phyloP scores from a whole-genome alignment of 2,113 vertebrate genomes.

The Eudyptes chrysolophus region DNA sequence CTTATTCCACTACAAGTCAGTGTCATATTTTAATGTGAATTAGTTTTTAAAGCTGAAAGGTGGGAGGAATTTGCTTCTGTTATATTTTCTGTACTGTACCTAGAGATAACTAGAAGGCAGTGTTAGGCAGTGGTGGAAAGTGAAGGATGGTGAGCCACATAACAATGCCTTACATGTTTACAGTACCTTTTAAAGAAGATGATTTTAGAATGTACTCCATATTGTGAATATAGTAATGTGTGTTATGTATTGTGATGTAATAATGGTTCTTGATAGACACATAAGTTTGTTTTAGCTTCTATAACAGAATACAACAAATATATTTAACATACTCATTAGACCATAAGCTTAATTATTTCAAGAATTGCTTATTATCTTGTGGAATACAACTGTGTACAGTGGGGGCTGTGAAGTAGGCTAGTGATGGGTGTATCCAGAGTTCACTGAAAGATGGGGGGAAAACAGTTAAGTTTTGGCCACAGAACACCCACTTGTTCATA shows the following conservation, averaged over 20 bases:
- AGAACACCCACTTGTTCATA: not conserved
- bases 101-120: not conserved
- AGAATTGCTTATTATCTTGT: not conserved
- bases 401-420: not conserved
- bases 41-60: slow-evolving; percentile 6
- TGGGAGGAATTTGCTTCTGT: not conserved
- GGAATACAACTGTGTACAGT: not conserved
- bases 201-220: not conserved
- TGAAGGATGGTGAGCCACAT: not conserved
- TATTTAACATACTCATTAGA: not conserved
- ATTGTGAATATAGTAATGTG: not conserved
- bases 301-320: not conserved
- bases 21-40: not conserved
- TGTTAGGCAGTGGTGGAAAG: not conserved
- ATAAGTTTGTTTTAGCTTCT: not conserved
- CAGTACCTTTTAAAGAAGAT: not conserved
- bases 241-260: not conserved
- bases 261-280: not conserved
- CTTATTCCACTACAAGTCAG: not conserved
- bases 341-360: not conserved
- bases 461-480: not conserved
- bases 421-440: not conserved
- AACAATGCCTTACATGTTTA: not conserved
- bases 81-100: not conserved
- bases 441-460: not conserved